Conservation (phyloP, 2,113 vertebrate species). For the Meriones unguiculatus region DNA sequence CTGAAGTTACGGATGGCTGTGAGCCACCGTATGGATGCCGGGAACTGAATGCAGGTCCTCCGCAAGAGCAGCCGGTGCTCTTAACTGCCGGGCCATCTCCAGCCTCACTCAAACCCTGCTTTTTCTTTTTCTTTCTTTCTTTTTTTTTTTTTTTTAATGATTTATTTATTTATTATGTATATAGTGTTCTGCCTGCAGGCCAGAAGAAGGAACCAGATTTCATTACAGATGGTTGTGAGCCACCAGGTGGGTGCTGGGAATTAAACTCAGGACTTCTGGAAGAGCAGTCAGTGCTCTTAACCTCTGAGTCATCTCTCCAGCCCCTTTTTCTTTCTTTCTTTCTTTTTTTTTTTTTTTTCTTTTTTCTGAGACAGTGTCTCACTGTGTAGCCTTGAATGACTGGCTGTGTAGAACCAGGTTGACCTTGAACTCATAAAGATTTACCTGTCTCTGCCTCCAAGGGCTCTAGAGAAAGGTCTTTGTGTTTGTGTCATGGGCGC, state of each 20-base stretch:
- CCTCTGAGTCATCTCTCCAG: too few species aligned
- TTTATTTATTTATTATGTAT: too few species aligned
- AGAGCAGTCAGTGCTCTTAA: too few species aligned
- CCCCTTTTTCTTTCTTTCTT: not conserved
- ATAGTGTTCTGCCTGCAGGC: too few species aligned
- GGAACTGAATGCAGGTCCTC: not conserved
- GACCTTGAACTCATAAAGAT: not conserved
- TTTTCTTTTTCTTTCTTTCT: too few species aligned
- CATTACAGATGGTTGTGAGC: too few species aligned
- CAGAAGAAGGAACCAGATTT: too few species aligned
- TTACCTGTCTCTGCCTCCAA: not conserved
- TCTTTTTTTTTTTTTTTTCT: not conserved
- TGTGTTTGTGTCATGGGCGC: too few species aligned
- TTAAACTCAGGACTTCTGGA: too few species aligned
- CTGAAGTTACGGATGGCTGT: not conserved
- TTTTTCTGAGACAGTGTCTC: not conserved
- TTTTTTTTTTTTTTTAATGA: too few species aligned
- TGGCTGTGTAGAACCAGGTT: not conserved
- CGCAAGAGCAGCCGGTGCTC: not conserved
- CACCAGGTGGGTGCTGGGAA: too few species aligned
- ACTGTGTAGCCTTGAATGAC: not conserved
- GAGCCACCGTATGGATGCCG: not conserved
- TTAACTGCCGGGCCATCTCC: not conserved
- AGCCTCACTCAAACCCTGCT: not conserved
- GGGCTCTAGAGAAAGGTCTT: not conserved